A percentile compares a stretch with the other conserved stretches of the same genome.
Conservation (phyloP, 1,140 invertebrate species). For the Diorhabda sublineata region DNA sequence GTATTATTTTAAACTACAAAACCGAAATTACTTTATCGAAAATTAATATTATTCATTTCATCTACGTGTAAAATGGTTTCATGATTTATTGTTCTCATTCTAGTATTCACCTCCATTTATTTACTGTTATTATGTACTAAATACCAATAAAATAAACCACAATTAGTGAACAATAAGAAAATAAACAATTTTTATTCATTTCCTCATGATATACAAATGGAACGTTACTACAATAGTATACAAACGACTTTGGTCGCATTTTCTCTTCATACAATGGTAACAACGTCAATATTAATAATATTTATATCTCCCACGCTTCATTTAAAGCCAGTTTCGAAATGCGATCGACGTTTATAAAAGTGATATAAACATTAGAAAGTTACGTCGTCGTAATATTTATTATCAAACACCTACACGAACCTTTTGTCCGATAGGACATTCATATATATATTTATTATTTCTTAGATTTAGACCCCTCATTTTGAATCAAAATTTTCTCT, state of each 20-base stretch:
- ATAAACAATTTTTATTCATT: neutral
- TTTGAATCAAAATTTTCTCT: too few relatives aligned
- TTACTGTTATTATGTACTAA: neutral
- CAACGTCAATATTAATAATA: slow-evolving; percentile 1
- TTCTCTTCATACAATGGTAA: neutral
- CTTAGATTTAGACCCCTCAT: too few relatives aligned
- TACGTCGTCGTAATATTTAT: too few relatives aligned
- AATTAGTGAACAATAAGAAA: neutral
- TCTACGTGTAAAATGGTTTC: too few relatives aligned
- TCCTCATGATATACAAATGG: neutral
- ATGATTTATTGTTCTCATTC: too few relatives aligned
- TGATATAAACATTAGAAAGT: too few relatives aligned
- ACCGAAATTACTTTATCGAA: too few relatives aligned
- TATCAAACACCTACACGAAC: too few relatives aligned
- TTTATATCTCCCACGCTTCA: neutral
- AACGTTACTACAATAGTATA: neutral
- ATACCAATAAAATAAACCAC: neutral
- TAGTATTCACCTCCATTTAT: neutral
- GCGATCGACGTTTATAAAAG: neutral
- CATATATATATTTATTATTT: too few relatives aligned
- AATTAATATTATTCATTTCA: too few relatives aligned
- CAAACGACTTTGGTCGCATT: neutral
- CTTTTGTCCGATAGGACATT: too few relatives aligned
- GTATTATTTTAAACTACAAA: too few relatives aligned
- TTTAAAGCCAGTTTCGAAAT: neutral